A percentile compares a stretch with the other conserved stretches of the same genome.
These are phyloP conservation scores for Tromatobia lineatoria DNA, from an alignment of 2,888 invertebrate species.

Conservation along the genomic window DNA sequence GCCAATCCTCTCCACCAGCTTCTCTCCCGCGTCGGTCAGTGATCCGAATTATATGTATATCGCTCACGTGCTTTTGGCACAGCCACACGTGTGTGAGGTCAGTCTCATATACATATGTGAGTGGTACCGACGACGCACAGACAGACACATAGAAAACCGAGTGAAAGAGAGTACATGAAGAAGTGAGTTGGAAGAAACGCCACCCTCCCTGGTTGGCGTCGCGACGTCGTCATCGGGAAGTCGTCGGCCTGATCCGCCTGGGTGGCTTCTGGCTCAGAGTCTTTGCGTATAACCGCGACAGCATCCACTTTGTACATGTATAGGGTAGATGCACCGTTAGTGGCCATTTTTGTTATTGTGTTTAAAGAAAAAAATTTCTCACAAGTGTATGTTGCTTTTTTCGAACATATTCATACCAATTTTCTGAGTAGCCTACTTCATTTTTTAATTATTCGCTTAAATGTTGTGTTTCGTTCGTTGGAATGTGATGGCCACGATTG, in stretches of 20 bases:
- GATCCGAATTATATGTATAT: slow-evolving; percentile 59
- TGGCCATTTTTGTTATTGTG: too few relatives aligned
- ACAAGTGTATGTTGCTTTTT: too few relatives aligned
- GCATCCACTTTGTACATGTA: not conserved
- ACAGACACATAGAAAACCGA: not conserved
- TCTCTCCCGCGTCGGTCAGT: slow-evolving; percentile 52
- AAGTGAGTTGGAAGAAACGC: slow-evolving; percentile 16
- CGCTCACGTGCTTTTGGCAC: slow-evolving; percentile 51
- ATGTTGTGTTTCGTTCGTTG: too few relatives aligned
- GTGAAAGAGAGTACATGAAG: not conserved
- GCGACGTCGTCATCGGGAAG: slow-evolving; percentile 43
- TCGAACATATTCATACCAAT: too few relatives aligned
- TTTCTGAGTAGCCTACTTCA: too few relatives aligned
- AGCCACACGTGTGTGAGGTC: slow-evolving; percentile 17
- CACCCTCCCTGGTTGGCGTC: slow-evolving; percentile 18
- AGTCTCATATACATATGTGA: not conserved
- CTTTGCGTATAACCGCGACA: slow-evolving; percentile 4
- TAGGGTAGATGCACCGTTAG: too few relatives aligned
- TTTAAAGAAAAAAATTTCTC: too few relatives aligned
- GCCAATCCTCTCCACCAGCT: slow-evolving; percentile 13
- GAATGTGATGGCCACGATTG: too few relatives aligned
- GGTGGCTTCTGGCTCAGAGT: slow-evolving; percentile 45
- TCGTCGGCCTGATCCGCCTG: slow-evolving; percentile 43
- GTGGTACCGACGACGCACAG: not conserved
- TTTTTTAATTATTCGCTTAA: too few relatives aligned